Base-by-base conservation (phyloP, 2,113 vertebrate genomes). In the Riparia riparia region DNA sequence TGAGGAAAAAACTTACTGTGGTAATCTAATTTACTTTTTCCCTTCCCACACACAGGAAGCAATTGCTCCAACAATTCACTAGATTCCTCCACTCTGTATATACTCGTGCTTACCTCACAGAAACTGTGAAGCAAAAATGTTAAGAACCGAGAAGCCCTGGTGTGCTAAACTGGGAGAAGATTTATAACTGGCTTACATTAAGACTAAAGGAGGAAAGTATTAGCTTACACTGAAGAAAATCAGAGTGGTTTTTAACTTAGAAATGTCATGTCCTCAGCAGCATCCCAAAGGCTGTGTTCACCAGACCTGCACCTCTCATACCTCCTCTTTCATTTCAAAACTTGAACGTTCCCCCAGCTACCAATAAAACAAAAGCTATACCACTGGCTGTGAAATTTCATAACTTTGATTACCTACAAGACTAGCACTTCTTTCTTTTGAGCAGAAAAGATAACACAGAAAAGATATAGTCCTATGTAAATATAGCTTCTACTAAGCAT, bases 91-190 rank as follows among this genome's bases (percentile, higher is more conserved):
- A 29, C 14, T 18, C 25, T 7, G 18, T 31, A 53, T 4, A 63
- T 14, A 54, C 20, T 20, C 1, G 1, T 12, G 51, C 17, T 82
- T 47, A 42, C 22, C 20, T 68, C 61, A 58, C 41, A 74, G 31
- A 73, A 61, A 57, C 4, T 64, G 47, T 10, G 16, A 94, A 73
- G 70, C 57, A 82, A 69, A 82, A 24, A 44, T 61, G 22, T 28
- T 45, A 70, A 90, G 34, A 92, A 44, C 28, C 44, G 74, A 76
- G 45, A 80, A 89, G 29, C 79, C 32, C 73, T 82, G 65, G 86
- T 4, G 3, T 31, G 51, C 20, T 74, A 61, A 69, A 82, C 31
- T 31, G 6, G 24, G 19, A 64, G 28, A 73, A 66, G n/a, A 85
- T 64, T 88, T 92, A 24, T 50, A 69, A 82, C 16, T 37, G 16